Evolutionary conservation across 2,797 vertebrate genomes (phyloP), one percentile per base, ranked within the genome.

Genomic region (Oceanodroma leucorhoa): DNA sequence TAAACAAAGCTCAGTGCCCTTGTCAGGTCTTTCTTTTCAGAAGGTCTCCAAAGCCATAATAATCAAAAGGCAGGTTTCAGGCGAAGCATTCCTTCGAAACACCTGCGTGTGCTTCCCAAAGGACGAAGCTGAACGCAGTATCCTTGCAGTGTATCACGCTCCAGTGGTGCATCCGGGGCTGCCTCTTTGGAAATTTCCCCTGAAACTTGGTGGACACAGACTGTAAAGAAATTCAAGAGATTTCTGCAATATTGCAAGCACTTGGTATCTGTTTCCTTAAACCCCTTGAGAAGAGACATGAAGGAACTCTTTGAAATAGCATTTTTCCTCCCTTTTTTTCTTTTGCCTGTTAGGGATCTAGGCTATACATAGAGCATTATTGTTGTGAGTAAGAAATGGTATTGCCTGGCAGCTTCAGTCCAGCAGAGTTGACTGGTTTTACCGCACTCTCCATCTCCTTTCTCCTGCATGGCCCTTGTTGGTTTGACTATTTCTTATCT

Each of bases 1-100:
- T 95, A 98, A 98, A 98, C 98, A 98, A 96, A 98, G 97, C 97
- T 96, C 77, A 96, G 97, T 91, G 90, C 97, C 93, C 84, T 84
- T 87, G 97, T 98, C 98, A 98, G 97, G 97, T 98, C 98, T 98
- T 95, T 94, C 94, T 97, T 94, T 97, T 97, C 94, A 96, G 83
- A 71, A 60, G 26, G 62, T 79, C 94, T 96, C 71, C 79, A 94
- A 94, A 93, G 67, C 41, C 41, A 10, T 40, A 54, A 60, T 40
- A 81, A 83, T 84, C 46, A 69, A 78, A 84, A 79, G 75, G 54
- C 87, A 87, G 71, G 57, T 89, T 97, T 97, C 51, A 80, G 80
- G 48, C 29, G 1, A 45, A 73, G 80, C 87, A 92, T 96, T 96
- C 92, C 50, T 77, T 62, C 0, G 0, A 53, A 91, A 90, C 93